Base-by-base conservation (phyloP, 2,113 vertebrate species). In the Scalopus aquaticus region DNA sequence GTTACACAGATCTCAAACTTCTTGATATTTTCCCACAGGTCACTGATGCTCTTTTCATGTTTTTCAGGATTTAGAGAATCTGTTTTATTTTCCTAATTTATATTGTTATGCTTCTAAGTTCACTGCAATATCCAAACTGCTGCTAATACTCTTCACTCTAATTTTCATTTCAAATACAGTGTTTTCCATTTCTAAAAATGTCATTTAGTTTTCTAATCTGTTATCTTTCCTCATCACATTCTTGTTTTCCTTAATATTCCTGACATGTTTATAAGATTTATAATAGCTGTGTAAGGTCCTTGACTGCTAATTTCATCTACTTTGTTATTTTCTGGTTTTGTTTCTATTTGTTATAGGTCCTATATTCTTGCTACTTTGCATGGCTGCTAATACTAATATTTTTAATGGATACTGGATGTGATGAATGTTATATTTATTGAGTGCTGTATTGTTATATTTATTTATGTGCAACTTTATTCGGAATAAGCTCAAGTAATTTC, bases 121-220 rank as follows among this genome's bases (percentile, higher is more conserved):
- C 54, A 76, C 35, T 37, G 6, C 60, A n/a, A 44, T 62, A 32
- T 88, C 88, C 37, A 88, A 58, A 77, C 60, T 94, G 49, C 58
- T 87, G 24, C 82, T 78, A 89, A 69, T 94, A 24, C 26, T 51
- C 35, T 69, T 90, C 15, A 65, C 37, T 86, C 49, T 56, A 76
- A 78, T 91, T 90, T 92, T 89, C 46, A 94, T 76, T 84, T 91
- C 28, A 74, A 39, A 65, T 62, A 73, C 49, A 81, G 19, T 86
- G 58, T 89, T 95, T 73, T 58, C 44, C 58, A 44, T 94, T 76
- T 78, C 4, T 73, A 72, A 9, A 82, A 39, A 30, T 73, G 89
- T 9, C 60, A 49, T 92, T 87, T 70, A 20, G 42, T 85, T 70
- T 65, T 88, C 78, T 64, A 74, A 78, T 72, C 22, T 76, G 82